These are phyloP conservation scores for Chaetogeoica ovagalla DNA, from an alignment of 2,888 invertebrate genomes.

Conservation along the genomic window DNA sequence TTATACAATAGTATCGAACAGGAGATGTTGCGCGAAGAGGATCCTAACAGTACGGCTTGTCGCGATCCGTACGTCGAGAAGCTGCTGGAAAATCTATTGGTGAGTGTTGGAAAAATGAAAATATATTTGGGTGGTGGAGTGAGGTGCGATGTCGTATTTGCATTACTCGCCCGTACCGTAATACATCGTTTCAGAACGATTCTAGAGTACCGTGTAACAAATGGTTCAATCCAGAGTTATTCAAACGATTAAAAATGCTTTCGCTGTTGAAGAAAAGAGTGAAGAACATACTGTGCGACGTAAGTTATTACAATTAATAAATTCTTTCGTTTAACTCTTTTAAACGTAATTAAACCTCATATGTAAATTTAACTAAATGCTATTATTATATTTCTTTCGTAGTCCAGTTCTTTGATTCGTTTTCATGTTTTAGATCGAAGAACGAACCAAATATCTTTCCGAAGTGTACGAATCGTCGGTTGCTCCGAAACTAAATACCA, in stretches of 20 bases:
- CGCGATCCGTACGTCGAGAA: constrained; percentile 32
- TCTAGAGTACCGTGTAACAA: background rate
- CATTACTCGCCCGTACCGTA: no score
- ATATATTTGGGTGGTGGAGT: no score
- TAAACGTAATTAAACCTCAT: no score
- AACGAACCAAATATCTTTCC: background rate
- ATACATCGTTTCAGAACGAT: constrained; percentile 6
- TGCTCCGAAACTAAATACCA: background rate
- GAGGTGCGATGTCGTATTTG: no score
- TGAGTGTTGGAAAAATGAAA: background rate
- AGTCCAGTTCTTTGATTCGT: no score
- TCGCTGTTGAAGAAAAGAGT: constrained; percentile 44
- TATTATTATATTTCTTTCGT: no score
- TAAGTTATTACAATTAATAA: background rate
- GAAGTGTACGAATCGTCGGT: background rate
- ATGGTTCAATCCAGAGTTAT: background rate
- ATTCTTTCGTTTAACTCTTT: no score
- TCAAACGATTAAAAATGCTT: constrained; percentile 36
- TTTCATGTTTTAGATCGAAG: background rate
- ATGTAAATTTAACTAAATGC: no score
- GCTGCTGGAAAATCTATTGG: constrained; percentile 21
- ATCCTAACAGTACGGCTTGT: constrained; percentile 40
- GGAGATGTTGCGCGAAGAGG: constrained; percentile 37
- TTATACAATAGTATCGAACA: constrained; percentile 37
- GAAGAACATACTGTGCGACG: constrained; percentile 20